Evolutionary conservation across 2,888 invertebrate species (phyloP), one percentile per base, ranked within the genome.

Genomic region (Drosophila hamatofila): DNA sequence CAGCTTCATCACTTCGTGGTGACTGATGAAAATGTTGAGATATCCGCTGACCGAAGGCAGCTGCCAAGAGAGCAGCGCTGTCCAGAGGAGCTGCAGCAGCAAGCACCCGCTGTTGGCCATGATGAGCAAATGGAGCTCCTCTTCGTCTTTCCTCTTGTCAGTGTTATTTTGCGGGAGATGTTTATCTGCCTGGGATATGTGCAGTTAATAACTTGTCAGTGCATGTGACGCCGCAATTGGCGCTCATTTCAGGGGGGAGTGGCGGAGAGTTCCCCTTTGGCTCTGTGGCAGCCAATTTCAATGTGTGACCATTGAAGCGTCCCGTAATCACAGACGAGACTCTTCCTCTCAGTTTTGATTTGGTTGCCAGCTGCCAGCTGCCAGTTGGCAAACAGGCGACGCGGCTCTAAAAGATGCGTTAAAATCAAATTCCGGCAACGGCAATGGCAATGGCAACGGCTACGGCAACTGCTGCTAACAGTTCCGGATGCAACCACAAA

Each of bases 21-120:
- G 95, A 93, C 96, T 96, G 94, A 96, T 96, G 93, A 96, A 96
- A 91, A 96, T 95, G 93, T 96, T 96, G 91, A 96, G 94, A 94
- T 96, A 96, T 92, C 95, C 95, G 92, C 94, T 94, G 93, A 94
- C 94, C 12, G 93, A 91, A 65, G 87, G 65, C 58, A 91, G 84
- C 76, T 89, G 89, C 91, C 91, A 92, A 55, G 85, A 78, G 70
- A 90, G 79, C 70, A 90, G 76, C 54, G 85, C 78, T 61, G 85
- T 83, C 81, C 89, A 89, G 62, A 91, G 27, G 7, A 80, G 59
- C 57, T 70, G 55, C 51, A 74, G 55, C 41, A 69, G 30, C 7
- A 72, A 59, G 23, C 60, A 77, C n/a, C 63, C 18, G 8, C 30
- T 52, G 69, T 56, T 23, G 42, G 72, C 55, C 72, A 75, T 77